Evolutionary conservation across 1,140 invertebrate species (phyloP), one percentile per base, ranked within the genome.

Genomic region (Nasonia longicornis): DNA sequence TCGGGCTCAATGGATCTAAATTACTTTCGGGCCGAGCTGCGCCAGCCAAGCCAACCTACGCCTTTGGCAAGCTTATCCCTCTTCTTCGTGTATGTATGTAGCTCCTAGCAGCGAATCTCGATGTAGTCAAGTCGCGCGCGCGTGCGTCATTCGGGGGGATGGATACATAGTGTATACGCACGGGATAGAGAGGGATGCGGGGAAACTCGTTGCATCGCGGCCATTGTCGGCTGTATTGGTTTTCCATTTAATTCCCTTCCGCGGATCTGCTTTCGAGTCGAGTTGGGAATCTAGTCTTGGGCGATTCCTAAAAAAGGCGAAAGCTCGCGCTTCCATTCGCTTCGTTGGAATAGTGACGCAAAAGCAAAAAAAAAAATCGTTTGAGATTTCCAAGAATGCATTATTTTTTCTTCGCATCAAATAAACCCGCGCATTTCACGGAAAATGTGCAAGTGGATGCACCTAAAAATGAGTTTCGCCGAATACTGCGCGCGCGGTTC

Each of bases 1-100:
- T 81, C 79, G 73, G 22, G 6, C 48, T 38, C 72, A 35, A 76
- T 45, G 31, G 73, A 81, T 76, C 48, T 81, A 76, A 76, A 81
- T 81, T 81, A 70, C 70, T 26, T 73, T 73, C 52, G 78, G n/a
- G 10, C 16, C 26, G 10, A 38, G 35, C 75, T 45, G 16, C 38
- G 63, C 64, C 52, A 58, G 16, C 52, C 52, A 20, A n/a, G 63
- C 64, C 20, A 58, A 58, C 52, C 52, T 58, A n/a, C 52, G 52
- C 16, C 52, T 58, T n/a, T 58, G 52, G 20, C 52, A 58, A 58
- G 52, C 16, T n/a, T 58, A 58, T 71, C 35, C 35, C 38, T 71
- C 16, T 42, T 71, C 26, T 71, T 16, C 3, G 26, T 31, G 8
- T 6, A 63, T 67, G 14, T 67, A 31, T 67, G 10, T 4, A 11